A percentile compares a stretch with the other conserved stretches of the same genome.
phyloP scores from a whole-genome alignment of 2,113 vertebrate genomes.

The Oplegnathus fasciatus region DNA sequence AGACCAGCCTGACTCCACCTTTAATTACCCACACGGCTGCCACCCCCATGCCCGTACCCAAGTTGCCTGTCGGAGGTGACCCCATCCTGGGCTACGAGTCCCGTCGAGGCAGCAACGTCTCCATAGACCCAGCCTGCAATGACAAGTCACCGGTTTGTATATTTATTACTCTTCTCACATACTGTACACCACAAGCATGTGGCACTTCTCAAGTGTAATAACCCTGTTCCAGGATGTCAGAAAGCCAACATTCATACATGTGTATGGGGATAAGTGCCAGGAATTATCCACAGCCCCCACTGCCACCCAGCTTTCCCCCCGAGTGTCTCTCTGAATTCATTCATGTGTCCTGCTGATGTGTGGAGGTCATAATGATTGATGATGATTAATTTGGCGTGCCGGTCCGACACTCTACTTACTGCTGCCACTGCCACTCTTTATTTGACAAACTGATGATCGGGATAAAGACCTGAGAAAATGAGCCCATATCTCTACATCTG shows the following conservation, averaged over 20 bases:
- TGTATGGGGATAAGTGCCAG: constrained; percentile 9
- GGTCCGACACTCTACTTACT: constrained; percentile 1
- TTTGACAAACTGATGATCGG: constrained; percentile 48
- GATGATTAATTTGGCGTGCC: constrained; percentile 41
- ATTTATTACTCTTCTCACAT: not conserved
- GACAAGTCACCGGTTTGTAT: constrained; percentile 93
- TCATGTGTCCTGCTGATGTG: constrained; percentile 29
- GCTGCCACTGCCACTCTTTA: constrained; percentile 35
- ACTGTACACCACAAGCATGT: not conserved
- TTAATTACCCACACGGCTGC: constrained; percentile 97
- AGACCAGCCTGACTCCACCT: constrained; percentile 92
- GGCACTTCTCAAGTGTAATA: not conserved
- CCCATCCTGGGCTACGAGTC: constrained; percentile 81
- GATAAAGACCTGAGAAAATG: constrained; percentile 37
- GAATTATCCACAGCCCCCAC: not conserved
- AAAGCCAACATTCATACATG: not conserved
- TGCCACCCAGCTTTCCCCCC: not conserved
- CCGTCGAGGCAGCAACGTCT: constrained; percentile 89
- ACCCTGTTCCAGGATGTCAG: not conserved
- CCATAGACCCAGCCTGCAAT: constrained; percentile 84
- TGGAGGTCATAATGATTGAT: constrained; percentile 49
- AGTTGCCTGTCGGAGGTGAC: constrained; percentile 87
- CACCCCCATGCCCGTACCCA: constrained; percentile 96
- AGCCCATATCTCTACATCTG: constrained; percentile 29
- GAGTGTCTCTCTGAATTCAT: constrained; percentile 21